Evolutionary conservation across 2,797 vertebrate genomes (phyloP).

Genomic region (Labroides dimidiatus): DNA sequence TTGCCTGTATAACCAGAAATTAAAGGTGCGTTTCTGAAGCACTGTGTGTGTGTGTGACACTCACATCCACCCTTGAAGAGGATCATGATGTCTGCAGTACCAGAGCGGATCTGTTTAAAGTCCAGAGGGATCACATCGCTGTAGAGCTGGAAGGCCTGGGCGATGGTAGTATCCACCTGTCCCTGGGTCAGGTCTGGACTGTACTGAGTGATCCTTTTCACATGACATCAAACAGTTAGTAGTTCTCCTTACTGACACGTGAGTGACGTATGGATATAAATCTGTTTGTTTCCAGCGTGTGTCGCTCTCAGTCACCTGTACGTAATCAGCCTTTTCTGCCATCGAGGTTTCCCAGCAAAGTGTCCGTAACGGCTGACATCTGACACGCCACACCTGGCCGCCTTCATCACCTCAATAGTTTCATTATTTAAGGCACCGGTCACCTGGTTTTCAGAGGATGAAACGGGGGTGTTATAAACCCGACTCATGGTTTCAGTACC

Average conservation of each 20-base stretch:
- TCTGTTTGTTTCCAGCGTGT: too few relatives aligned
- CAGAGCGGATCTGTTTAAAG: conserved; percentile 74
- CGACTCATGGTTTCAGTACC: neutral
- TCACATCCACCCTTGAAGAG: conserved; percentile 77
- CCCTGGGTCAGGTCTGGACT: conserved; percentile 53
- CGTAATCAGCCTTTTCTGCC: conserved; percentile 81
- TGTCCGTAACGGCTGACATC: conserved; percentile 75
- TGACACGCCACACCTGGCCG: conserved; percentile 85
- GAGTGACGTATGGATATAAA: too few relatives aligned
- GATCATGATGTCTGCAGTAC: conserved; percentile 81
- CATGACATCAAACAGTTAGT: conserved; percentile 6
- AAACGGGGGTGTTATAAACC: neutral
- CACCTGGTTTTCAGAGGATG: conserved; percentile 42
- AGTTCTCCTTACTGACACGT: too few relatives aligned
- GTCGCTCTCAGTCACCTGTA: conserved; percentile 82
- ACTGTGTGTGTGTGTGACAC: conserved; percentile 14
- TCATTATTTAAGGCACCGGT: conserved; percentile 80
- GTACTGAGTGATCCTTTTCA: conserved; percentile 69
- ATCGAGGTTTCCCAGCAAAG: conserved; percentile 68
- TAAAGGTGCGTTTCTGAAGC: too few relatives aligned
- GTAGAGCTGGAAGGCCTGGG: conserved; percentile 80
- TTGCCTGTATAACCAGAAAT: too few relatives aligned
- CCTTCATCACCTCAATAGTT: conserved; percentile 74
- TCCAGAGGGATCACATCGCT: conserved; percentile 79
- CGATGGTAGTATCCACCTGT: conserved; percentile 67